These are phyloP conservation scores for Adoxophyes honmai DNA, from an alignment of 1,140 invertebrate species.

Conservation along the genomic window DNA sequence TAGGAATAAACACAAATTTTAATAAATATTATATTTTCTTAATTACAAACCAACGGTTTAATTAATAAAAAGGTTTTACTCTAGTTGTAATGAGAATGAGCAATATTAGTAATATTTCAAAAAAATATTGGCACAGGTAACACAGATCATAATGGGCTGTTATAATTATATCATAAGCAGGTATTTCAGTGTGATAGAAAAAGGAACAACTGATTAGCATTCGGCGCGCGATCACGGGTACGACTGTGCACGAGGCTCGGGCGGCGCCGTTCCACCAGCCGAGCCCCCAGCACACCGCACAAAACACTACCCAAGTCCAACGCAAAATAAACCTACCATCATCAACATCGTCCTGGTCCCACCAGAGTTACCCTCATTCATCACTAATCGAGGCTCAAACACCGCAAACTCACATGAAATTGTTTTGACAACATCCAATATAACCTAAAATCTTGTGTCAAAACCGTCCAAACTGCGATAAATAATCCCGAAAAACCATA, in stretches of 20 bases:
- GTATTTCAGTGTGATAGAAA: conserved; percentile 43
- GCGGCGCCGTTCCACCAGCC: too few relatives aligned
- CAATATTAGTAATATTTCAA: too few relatives aligned
- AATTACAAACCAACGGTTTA: too few relatives aligned
- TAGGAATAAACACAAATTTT: too few relatives aligned
- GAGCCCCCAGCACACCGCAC: conserved; percentile 11
- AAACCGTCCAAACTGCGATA: conserved; percentile 44
- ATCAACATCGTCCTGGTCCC: conserved; percentile 1
- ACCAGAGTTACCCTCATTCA: not conserved
- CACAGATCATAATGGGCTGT: too few relatives aligned
- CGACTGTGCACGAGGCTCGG: not conserved
- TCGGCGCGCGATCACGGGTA: conserved; percentile 42
- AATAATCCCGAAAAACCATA: conserved; percentile 37
- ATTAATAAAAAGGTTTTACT: too few relatives aligned
- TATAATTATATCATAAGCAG: too few relatives aligned
- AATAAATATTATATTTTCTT: too few relatives aligned
- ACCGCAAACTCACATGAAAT: conserved; percentile 38
- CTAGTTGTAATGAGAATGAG: too few relatives aligned
- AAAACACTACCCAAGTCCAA: conserved; percentile 24
- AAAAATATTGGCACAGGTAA: too few relatives aligned
- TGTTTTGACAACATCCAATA: conserved; percentile 75
- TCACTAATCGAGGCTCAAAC: not conserved
- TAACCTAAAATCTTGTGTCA: conserved; percentile 74
- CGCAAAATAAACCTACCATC: conserved; percentile 1
- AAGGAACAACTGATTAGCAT: conserved; percentile 71